A percentile compares a stretch with the other conserved stretches of the same genome.
Evolutionary conservation across 2,888 invertebrate species (phyloP).

Genomic region (Gibbula magus): DNA sequence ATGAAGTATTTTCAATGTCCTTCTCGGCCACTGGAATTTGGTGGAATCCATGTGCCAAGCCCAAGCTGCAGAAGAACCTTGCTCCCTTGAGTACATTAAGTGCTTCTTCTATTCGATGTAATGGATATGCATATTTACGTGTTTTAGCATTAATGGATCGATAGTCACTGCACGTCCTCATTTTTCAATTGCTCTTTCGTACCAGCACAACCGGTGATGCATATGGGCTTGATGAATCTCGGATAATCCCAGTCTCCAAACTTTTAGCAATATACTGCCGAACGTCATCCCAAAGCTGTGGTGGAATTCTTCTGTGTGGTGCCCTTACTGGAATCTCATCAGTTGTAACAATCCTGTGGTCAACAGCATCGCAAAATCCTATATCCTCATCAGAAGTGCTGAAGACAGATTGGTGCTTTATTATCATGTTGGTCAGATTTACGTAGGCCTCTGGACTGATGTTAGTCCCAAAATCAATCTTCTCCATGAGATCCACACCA

Average conservation of each 20-base stretch:
- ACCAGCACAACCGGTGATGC: too few relatives aligned
- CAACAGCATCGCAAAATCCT: too few relatives aligned
- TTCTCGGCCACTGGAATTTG: constrained; percentile 46
- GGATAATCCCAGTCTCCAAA: constrained; percentile 37
- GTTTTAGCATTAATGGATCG: constrained; percentile 43
- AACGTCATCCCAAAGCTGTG: constrained; percentile 42
- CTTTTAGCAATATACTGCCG: constrained; percentile 40
- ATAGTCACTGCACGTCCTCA: constrained; percentile 57
- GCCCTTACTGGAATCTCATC: constrained; percentile 40
- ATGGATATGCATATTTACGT: constrained; percentile 38
- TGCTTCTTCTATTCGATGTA: constrained; percentile 43
- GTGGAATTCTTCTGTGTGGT: too few relatives aligned
- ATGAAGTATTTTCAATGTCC: constrained; percentile 50
- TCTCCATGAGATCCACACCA: neutral
- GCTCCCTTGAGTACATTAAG: constrained; percentile 34
- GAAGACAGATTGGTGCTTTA: too few relatives aligned
- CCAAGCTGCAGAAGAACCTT: constrained; percentile 30
- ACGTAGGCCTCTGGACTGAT: too few relatives aligned
- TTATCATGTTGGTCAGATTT: too few relatives aligned
- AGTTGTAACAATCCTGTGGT: constrained; percentile 33
- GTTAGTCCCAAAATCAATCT: too few relatives aligned
- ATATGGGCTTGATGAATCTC: too few relatives aligned
- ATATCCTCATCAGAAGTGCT: too few relatives aligned
- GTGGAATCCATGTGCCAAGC: too few relatives aligned
- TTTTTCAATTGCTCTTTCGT: too few relatives aligned